These are phyloP conservation scores for Agrochola macilenta DNA, from an alignment of 2,888 invertebrate species.

Conservation along the genomic window DNA sequence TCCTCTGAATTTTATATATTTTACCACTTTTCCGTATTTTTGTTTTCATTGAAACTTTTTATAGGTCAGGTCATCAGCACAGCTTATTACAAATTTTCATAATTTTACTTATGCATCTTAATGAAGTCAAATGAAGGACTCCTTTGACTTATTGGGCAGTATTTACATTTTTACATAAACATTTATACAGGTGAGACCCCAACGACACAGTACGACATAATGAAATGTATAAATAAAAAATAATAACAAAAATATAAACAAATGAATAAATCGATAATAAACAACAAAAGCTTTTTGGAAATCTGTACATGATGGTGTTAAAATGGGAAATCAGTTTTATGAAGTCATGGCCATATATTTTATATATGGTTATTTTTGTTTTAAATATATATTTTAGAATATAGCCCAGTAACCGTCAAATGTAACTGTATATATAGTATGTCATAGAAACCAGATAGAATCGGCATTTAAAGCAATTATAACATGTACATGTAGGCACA, in stretches of 20 bases:
- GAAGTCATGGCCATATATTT: not conserved
- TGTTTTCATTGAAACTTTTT: not conserved
- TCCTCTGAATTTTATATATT: not conserved
- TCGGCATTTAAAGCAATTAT: conserved; percentile 1
- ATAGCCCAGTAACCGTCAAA: not conserved
- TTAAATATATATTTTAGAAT: not conserved
- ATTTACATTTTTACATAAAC: conserved; percentile 19
- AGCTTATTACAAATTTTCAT: not conserved
- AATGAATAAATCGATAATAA: conserved; percentile 42
- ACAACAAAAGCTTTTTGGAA: conserved; percentile 56
- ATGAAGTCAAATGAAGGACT: not conserved
- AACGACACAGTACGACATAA: conserved; percentile 63
- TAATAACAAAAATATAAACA: conserved; percentile 46
- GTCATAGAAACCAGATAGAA: not conserved
- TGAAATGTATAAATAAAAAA: conserved; percentile 54
- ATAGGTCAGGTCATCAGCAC: not conserved
- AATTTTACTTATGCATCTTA: not conserved
- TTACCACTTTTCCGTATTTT: not conserved
- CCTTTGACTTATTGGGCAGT: conserved; percentile 1
- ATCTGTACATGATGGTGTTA: conserved; percentile 65
- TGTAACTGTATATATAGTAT: not conserved
- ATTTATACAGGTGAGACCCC: conserved; percentile 42
- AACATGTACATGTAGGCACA: conserved; percentile 14
- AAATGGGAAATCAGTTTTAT: not conserved
- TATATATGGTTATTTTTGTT: not conserved